Conservation (phyloP, 2,113 vertebrate genomes). For the Cottus gobio region DNA sequence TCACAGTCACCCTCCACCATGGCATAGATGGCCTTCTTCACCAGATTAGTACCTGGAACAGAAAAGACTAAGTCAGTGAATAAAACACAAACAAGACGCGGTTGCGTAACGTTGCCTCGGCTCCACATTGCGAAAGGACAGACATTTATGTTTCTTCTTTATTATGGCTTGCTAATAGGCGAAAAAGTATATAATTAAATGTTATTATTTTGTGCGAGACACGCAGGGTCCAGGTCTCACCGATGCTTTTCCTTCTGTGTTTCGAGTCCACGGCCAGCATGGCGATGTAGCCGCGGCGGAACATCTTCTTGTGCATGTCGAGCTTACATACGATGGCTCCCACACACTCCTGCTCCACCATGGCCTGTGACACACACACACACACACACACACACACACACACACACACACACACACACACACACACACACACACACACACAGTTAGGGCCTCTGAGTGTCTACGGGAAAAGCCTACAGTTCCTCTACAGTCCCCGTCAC, state of each 20-base stretch:
- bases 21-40: slow-evolving; percentile 99
- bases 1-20: slow-evolving; percentile 99
- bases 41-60: slow-evolving; percentile 98
- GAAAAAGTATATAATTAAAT: not conserved
- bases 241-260: slow-evolving; percentile 99
- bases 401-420: not conserved
- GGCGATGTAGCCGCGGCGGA: slow-evolving; percentile 98
- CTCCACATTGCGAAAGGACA: not conserved
- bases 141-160: not conserved
- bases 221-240: slow-evolving; percentile 81
- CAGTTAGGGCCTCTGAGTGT: not conserved
- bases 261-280: slow-evolving; percentile 99
- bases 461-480: not conserved
- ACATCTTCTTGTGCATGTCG: slow-evolving; percentile 99
- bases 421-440: not conserved
- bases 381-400: too few species aligned
- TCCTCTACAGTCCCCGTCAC: slow-evolving; percentile 27
- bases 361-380: slow-evolving; percentile 86
- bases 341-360: slow-evolving; percentile 99
- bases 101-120: not conserved
- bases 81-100: not conserved
- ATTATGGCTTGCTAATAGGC: not conserved
- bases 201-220: not conserved
- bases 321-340: slow-evolving; percentile 99
- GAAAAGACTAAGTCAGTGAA: not conserved